Percentiles rank a stretch among this genome's conserved stretches.
phyloP scores from a whole-genome alignment of 2,113 vertebrate genomes.

The Sturnira hondurensis region DNA sequence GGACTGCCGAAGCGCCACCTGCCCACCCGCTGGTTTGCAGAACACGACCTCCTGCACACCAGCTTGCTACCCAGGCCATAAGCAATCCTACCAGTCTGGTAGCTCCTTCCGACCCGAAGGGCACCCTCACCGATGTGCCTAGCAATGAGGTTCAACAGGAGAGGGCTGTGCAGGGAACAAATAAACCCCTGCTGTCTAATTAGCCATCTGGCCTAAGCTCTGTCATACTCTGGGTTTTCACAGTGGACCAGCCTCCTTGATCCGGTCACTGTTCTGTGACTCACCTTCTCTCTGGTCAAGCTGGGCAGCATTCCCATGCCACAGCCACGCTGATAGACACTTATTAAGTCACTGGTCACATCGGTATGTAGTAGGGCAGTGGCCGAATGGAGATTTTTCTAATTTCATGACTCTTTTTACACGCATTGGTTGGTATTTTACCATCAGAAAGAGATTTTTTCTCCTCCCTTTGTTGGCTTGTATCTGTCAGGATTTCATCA shows the following conservation, averaged over 20 bases:
- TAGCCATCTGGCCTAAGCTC: neutral
- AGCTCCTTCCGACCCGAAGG: neutral
- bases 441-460: neutral
- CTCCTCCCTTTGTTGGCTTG: neutral
- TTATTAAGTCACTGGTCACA: neutral
- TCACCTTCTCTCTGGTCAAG: rapidly evolving
- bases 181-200: neutral
- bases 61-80: neutral
- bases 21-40: neutral
- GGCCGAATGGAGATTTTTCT: neutral
- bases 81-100: neutral
- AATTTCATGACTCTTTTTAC: neutral
- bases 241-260: rapidly evolving
- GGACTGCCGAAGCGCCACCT: neutral
- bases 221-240: rapidly evolving
- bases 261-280: rapidly evolving
- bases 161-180: rapidly evolving
- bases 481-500: neutral
- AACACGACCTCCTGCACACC: rapidly evolving
- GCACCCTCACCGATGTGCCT: too few relatives aligned
- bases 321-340: rapidly evolving
- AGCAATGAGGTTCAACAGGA: neutral
- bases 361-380: neutral
- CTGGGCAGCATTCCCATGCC: neutral
- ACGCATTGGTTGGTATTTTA: neutral